Evolutionary conservation across 2,888 invertebrate species (phyloP), one percentile per base, ranked within the genome.

Genomic region (Macrosiphum euphorbiae): DNA sequence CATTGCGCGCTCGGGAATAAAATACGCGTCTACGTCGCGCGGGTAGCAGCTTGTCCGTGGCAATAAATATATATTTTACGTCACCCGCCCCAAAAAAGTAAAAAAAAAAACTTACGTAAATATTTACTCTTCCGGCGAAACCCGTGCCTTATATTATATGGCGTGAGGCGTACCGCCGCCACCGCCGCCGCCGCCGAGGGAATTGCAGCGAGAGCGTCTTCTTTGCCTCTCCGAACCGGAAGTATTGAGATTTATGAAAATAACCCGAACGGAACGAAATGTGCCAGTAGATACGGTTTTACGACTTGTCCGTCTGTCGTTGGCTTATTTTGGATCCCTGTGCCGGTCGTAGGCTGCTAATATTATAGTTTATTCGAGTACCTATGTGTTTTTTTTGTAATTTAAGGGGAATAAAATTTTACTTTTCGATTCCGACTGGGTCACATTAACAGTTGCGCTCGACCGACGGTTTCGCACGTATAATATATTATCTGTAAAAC

Each of bases 191-290:
- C 85, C 91, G 55, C 20, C 86, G 52, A 41, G 92, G 92, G 92
- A 92, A 88, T 88, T 52, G 87, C 20, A 3, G 44, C 44, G 16
- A 85, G 20, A 20, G 41, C 20, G 41, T 41, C 44, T 24, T 28
- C 20, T 78, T 61, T 50, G 0, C 35, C 50, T 3, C 41, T 50
- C 44, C 44, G 20, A 86, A 87, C 86, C 61, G 88, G 92, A 55
- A 88, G 92, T 88, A 92, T 92, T 92, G 92, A 92, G 92, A 92
- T 92, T 92, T 92, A 92, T 52, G 92, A 88, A 88, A 92, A 92
- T 55, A n/a, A 92, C 92, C 61, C 35, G 35, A 78, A 78, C 78
- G 7, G 35, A 78, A 78, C 35, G 35, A 78, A 78, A 78, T 78
- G 35, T 16, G 86, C 47, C 35, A 50, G 47, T 26, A 13, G 28